Evolutionary conservation across 2,797 vertebrate species (phyloP), one percentile per base, ranked within the genome.

Genomic region (Amphiprion clarkii): DNA sequence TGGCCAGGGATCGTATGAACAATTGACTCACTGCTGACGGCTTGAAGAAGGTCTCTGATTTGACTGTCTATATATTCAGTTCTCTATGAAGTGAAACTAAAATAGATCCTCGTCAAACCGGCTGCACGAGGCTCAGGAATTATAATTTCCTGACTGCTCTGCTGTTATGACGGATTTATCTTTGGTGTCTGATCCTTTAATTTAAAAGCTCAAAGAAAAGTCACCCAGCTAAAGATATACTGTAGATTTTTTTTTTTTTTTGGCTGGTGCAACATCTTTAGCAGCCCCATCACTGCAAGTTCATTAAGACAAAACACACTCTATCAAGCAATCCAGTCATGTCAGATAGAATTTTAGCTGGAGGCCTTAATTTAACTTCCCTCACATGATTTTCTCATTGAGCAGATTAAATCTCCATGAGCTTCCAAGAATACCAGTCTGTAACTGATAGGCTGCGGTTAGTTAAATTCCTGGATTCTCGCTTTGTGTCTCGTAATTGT

Each of bases 391-490:
- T 76, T 72, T 52, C 36, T 74, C 7, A 33, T 44, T 1, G 53
- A 74, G 70, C n/a, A 77, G 72, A 85, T 82, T 76, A 74, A 78
- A 79, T 82, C 64, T 78, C 62, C 16, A 10, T 52, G 60, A 83
- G 62, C 46, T 59, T 78, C 42, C 70, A 68, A 79, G 70, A 79
- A 66, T 42, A 67, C 10, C 46, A 48, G 55, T 76, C 17, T 58
- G 44, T 76, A 61, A 79, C 36, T 25, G 72, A 75, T 71, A 72
- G 73, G 33, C 33, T 33, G 33, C 42, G 27, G 67, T 67, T 51
- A 27, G 31, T 66, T 65, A 63, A 67, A 76, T 79, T 83, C 69
- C 72, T 75, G 67, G 44, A 27, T 27, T 8, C 48, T 74, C 61
- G 23, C 57, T 71, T 55, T 64, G 60, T 46, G 74, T 80, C 81